These are phyloP conservation scores for Heliconius hermathena DNA, from an alignment of 1,140 invertebrate species.

Conservation along the genomic window DNA sequence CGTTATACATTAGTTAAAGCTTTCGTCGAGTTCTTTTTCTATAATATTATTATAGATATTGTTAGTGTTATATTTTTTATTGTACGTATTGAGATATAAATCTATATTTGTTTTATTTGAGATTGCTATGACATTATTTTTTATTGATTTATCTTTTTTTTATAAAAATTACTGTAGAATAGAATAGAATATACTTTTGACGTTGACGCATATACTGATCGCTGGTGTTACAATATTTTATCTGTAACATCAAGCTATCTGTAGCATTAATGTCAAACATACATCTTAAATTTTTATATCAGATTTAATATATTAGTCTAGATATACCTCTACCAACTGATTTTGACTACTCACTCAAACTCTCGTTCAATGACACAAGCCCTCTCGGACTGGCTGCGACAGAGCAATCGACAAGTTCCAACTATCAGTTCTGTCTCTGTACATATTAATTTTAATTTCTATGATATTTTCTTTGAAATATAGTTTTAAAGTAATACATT, in stretches of 20 bases:
- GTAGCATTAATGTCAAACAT: neutral
- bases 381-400: conserved; percentile 56
- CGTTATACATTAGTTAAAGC: neutral
- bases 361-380: conserved; percentile 61
- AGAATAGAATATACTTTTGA: no score
- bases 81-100: no score
- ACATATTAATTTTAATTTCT: conserved; percentile 41
- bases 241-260: no score
- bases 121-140: neutral
- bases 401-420: conserved; percentile 67
- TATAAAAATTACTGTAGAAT: no score
- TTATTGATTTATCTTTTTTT: no score
- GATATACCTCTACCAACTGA: neutral
- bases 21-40: neutral
- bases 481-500: neutral
- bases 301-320: neutral
- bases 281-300: neutral
- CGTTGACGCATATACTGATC: no score
- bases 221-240: no score
- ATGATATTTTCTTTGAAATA: neutral
- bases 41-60: neutral
- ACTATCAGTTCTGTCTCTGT: conserved; percentile 65
- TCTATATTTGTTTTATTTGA: no score
- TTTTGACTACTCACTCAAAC: neutral
- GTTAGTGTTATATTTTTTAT: neutral